phyloP scores from a whole-genome alignment of 2,113 vertebrate species.

The Uria aalge region DNA sequence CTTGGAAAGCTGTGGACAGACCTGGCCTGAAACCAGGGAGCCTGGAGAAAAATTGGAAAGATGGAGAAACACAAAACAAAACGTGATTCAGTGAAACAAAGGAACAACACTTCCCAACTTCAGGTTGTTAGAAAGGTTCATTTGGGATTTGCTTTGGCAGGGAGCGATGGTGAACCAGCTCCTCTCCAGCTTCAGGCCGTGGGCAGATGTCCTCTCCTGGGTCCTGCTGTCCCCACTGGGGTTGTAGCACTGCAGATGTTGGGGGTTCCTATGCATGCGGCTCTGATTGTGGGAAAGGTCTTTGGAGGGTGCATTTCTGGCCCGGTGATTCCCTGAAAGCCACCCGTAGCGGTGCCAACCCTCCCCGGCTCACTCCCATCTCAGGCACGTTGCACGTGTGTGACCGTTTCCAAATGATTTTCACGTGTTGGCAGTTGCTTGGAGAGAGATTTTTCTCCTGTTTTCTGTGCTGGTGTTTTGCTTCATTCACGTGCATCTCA shows the following conservation, averaged over 20 bases:
- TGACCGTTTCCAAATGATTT: not conserved
- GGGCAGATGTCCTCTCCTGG: not conserved
- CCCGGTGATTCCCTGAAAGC: fast-evolving
- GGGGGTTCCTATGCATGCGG: not conserved
- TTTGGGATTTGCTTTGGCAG: not conserved
- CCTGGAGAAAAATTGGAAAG: not conserved
- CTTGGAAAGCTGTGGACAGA: not conserved
- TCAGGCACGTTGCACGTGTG: fast-evolving
- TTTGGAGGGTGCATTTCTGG: not conserved
- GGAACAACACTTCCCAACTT: not conserved
- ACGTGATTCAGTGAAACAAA: not conserved
- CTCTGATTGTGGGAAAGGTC: not conserved
- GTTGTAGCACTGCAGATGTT: not conserved
- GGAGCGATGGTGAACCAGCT: not conserved
- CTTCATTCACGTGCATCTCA: fast-evolving
- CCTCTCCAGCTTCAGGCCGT: not conserved
- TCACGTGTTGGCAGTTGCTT: not conserved
- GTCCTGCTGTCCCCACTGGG: not conserved
- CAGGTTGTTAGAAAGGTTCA: not conserved
- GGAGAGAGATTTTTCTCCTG: not conserved
- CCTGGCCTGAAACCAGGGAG: not conserved
- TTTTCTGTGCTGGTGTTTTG: not conserved
- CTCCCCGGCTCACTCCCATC: not conserved
- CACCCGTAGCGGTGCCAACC: not conserved
- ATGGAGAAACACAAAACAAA: not conserved